phyloP scores from a whole-genome alignment of 2,113 vertebrate genomes.

The Marmota flaviventris region DNA sequence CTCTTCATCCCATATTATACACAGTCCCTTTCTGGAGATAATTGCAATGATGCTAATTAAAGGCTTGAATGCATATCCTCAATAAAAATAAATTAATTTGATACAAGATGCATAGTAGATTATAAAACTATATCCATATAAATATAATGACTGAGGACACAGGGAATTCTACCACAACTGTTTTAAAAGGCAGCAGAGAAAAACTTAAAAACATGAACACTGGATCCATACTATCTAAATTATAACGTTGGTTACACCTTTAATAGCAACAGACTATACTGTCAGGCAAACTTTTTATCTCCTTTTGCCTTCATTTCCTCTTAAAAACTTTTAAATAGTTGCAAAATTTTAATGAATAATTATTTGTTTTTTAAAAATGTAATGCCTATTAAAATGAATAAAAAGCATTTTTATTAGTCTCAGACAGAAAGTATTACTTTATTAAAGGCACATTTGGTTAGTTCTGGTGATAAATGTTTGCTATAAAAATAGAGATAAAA shows the following conservation, averaged over 20 bases:
- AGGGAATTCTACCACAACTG: background rate
- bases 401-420: background rate
- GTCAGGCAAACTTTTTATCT: background rate
- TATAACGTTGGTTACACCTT: background rate
- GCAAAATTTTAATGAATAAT: background rate
- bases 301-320: background rate
- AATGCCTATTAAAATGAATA: background rate
- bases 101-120: background rate
- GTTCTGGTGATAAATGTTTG: background rate
- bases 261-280: background rate
- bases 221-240: background rate
- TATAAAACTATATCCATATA: background rate
- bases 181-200: background rate
- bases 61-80: background rate
- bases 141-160: background rate
- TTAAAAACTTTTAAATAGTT: background rate
- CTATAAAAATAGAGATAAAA: background rate
- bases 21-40: background rate
- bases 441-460: background rate
- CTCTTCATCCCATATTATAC: background rate
- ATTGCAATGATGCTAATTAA: background rate
- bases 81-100: slow-evolving; percentile 29
- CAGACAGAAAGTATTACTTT: background rate
- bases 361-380: background rate
- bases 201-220: background rate